phyloP scores from a whole-genome alignment of 2,113 vertebrate species.

The Callipepla californica region DNA sequence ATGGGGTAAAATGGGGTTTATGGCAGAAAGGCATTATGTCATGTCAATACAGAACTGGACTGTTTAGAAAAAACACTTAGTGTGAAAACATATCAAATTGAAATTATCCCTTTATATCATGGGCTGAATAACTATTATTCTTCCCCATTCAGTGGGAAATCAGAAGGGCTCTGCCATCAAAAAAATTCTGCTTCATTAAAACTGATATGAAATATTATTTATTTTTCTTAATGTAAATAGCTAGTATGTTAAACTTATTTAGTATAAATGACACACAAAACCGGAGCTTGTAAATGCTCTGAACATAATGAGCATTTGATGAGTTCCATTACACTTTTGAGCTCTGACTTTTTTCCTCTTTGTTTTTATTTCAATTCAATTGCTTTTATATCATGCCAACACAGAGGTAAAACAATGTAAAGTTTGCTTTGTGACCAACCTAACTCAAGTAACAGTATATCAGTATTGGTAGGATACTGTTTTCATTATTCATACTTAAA shows the following conservation, averaged over 20 bases:
- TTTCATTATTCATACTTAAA: not conserved
- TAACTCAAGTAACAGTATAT: not conserved
- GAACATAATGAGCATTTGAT: not conserved
- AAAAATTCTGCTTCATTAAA: not conserved
- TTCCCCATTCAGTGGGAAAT: not conserved
- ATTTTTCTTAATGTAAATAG: not conserved
- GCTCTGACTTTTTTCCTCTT: not conserved
- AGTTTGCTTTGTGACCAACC: not conserved
- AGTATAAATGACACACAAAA: not conserved
- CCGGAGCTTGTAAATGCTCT: not conserved
- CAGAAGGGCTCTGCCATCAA: not conserved
- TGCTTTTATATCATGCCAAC: not conserved
- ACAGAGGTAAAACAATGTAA: not conserved
- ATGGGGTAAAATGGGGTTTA: not conserved
- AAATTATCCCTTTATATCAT: not conserved
- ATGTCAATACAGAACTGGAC: not conserved
- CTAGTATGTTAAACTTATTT: not conserved
- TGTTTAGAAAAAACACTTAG: not conserved
- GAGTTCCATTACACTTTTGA: not conserved
- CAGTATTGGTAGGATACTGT: not conserved
- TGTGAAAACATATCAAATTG: not conserved
- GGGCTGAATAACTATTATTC: not conserved
- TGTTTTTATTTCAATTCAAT: not conserved
- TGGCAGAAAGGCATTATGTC: not conserved
- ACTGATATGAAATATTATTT: not conserved